Evolutionary conservation across 1,140 invertebrate genomes (phyloP), one percentile per base, ranked within the genome.

Genomic region (Drosophila equinoxialis): DNA sequence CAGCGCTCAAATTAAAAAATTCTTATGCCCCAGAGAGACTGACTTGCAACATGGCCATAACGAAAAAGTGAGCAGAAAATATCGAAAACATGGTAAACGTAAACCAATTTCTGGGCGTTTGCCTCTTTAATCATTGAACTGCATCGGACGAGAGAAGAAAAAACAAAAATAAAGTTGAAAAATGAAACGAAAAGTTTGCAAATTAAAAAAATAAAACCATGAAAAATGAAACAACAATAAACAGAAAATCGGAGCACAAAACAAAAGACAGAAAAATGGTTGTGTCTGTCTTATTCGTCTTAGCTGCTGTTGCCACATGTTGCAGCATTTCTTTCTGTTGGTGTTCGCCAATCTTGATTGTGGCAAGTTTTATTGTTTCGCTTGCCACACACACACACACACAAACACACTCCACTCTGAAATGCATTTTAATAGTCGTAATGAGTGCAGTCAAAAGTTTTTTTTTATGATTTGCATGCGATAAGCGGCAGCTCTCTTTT

Each of bases 71-170:
- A 79, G 69, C 77, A 76, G 55, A 64, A 61, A 76, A 80, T 69
- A 69, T 74, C 68, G 55, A 65, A 63, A 63, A 59, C 68, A 73
- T 79, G 65, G 74, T 69, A 68, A 79, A 55, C 66, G 74, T 69
- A 68, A 79, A 55, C 68, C 79, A 86, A 86, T 87, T 87, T 86
- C 83, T 86, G 83, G 83, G 83, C 83, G 83, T 86, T 87, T 86
- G 83, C 83, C 83, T 87, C 83, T 87, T 86, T 86, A 86, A 86
- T 86, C 83, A 86, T 87, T 87, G 83, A 86, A 86, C 83, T 86
- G 83, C 83, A 86, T 86, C 83, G 83, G 74, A 86, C 45, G 45
- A 51, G 45, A 51, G 23, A 51, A 14, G 8, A 48, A 61, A 68
- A 63, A 35, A 37, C 17, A 55, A 65, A 39, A 42, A 62, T 26